Conservation (phyloP, 2,113 vertebrate species). For the Abramis brama region DNA sequence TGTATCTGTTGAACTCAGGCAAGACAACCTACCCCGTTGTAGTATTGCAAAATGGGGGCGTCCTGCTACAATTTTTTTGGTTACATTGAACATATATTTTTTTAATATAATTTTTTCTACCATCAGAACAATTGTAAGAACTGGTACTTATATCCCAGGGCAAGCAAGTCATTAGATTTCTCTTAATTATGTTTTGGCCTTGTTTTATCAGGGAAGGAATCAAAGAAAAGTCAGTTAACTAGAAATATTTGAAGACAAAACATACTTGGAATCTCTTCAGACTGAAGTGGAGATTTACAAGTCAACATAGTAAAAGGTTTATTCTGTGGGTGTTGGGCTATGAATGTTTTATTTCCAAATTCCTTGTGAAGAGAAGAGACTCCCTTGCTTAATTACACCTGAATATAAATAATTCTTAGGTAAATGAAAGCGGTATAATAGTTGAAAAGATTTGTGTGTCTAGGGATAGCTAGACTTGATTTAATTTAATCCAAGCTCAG, state of each 20-base stretch:
- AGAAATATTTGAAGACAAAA: neutral
- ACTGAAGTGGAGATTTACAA: neutral
- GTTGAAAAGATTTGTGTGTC: slow-evolving; percentile 4
- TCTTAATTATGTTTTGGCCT: neutral
- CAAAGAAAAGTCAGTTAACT: neutral
- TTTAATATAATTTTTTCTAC: neutral
- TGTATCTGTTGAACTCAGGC: no score
- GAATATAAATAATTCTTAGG: neutral
- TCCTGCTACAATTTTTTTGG: no score
- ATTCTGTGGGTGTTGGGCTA: neutral
- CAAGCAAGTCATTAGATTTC: neutral
- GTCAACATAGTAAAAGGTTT: neutral
- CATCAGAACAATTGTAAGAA: neutral
- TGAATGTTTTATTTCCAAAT: slow-evolving; percentile 1
- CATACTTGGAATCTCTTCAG: neutral
- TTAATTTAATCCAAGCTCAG: neutral
- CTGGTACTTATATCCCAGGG: neutral
- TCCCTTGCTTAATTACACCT: neutral
- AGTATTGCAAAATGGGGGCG: no score
- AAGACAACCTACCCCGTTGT: no score
- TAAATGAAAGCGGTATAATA: neutral
- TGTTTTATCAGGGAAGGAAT: neutral
- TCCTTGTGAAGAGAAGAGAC: neutral
- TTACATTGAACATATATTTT: no score
- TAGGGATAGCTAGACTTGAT: neutral